Evolutionary conservation across 1,140 invertebrate species (phyloP).

Genomic region (Oscheius sp.): DNA sequence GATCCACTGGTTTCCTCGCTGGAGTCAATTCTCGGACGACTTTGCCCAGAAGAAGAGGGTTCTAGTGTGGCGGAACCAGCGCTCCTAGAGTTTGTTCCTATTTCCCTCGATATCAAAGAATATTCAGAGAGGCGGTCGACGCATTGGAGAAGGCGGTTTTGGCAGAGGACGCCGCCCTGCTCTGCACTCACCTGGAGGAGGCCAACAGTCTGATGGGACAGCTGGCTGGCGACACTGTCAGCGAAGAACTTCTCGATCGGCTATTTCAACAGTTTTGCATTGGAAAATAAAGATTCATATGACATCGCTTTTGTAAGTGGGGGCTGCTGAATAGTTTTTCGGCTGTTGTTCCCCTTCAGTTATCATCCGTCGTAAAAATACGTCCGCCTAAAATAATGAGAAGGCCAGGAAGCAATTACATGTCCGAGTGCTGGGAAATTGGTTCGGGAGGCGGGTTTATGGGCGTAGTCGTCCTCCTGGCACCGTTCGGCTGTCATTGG

Average conservation of each 20-base stretch:
- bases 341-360: too few species aligned
- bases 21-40: neutral
- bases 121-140: slow-evolving; percentile 41
- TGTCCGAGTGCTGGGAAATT: too few species aligned
- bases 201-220: slow-evolving; percentile 44
- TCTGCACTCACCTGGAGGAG: slow-evolving; percentile 43
- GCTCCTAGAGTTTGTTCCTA: slow-evolving; percentile 24
- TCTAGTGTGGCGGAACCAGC: neutral
- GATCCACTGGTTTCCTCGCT: neutral
- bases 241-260: slow-evolving; percentile 46
- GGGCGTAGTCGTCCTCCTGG: too few species aligned
- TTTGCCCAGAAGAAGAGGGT: slow-evolving; percentile 8
- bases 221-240: slow-evolving; percentile 47
- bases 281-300: slow-evolving; percentile 53
- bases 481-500: too few species aligned
- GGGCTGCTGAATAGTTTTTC: too few species aligned
- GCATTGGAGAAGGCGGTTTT: slow-evolving; percentile 33
- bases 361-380: too few species aligned
- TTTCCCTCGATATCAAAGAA: neutral
- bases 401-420: too few species aligned
- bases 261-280: slow-evolving; percentile 57
- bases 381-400: too few species aligned
- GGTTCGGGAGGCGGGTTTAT: too few species aligned
- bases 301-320: too few species aligned
- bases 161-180: slow-evolving; percentile 46